Conservation (phyloP, 2,888 invertebrate species). For the Drosophila hamatofila region DNA sequence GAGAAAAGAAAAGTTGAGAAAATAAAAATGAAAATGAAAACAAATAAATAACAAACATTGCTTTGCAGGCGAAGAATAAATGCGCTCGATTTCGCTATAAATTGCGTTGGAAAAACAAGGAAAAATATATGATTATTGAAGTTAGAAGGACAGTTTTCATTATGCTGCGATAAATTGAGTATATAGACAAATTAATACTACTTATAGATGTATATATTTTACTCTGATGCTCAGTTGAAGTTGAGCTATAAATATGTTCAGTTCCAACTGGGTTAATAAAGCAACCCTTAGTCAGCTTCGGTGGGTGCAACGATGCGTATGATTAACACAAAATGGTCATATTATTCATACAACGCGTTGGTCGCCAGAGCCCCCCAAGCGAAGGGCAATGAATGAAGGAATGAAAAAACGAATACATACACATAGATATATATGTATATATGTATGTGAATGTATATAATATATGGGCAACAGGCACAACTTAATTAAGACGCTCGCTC, state of each 20-base stretch:
- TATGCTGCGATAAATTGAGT: background rate
- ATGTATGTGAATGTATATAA: background rate
- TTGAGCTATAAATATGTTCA: slow-evolving; percentile 8
- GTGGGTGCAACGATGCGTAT: slow-evolving; percentile 69
- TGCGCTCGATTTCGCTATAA: slow-evolving; percentile 36
- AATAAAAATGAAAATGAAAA: slow-evolving; percentile 17
- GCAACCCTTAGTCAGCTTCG: slow-evolving; percentile 5
- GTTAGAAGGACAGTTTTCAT: background rate
- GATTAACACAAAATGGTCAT: slow-evolving; percentile 69
- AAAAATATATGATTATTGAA: slow-evolving; percentile 7
- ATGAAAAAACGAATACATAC: slow-evolving; percentile 7
- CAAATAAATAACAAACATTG: slow-evolving; percentile 39
- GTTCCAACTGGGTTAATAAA: background rate
- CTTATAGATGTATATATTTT: background rate
- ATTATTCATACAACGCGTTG: slow-evolving; percentile 51
- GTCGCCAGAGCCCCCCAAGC: slow-evolving; percentile 7
- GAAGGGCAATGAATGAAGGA: slow-evolving; percentile 18
- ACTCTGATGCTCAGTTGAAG: slow-evolving; percentile 1
- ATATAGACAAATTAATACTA: background rate
- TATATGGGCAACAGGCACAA: slow-evolving; percentile 28
- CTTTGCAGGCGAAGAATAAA: slow-evolving; percentile 41
- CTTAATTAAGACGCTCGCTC: slow-evolving; percentile 67
- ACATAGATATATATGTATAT: background rate
- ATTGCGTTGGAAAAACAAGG: slow-evolving; percentile 20
- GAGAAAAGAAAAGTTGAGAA: background rate